Percentiles rank a stretch among this genome's conserved stretches.
Conservation (phyloP, 1,140 invertebrate species). For the Drosophila teissieri region DNA sequence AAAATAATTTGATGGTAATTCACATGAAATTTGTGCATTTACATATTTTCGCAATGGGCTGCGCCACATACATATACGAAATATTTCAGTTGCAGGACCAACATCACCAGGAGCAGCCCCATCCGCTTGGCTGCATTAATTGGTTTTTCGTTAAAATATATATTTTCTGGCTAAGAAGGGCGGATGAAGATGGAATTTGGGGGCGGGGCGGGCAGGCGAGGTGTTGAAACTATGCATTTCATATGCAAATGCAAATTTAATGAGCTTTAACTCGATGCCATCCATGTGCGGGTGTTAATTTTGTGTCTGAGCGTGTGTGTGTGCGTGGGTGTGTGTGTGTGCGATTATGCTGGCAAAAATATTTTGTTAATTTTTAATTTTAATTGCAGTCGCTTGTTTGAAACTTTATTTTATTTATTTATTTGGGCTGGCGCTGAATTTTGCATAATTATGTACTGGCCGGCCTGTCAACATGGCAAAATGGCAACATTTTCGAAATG, state of each 20-base stretch:
- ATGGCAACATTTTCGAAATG: constrained; percentile 52
- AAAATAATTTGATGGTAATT: constrained; percentile 62
- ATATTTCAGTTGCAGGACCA: constrained; percentile 49
- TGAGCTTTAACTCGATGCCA: constrained; percentile 69
- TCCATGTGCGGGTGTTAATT: constrained; percentile 53
- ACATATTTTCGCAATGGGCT: constrained; percentile 27
- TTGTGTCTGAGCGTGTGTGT: constrained; percentile 4
- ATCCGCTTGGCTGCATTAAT: constrained; percentile 63
- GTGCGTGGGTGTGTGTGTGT: constrained; percentile 6
- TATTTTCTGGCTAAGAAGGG: constrained; percentile 17
- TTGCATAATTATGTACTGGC: constrained; percentile 71
- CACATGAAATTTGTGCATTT: constrained; percentile 52
- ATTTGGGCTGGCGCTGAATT: constrained; percentile 41
- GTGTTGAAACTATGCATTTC: constrained; percentile 73
- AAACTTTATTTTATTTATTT: constrained; percentile 44
- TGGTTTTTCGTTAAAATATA: constrained; percentile 60
- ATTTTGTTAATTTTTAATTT: constrained; percentile 82
- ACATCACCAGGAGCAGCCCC: constrained; percentile 4
- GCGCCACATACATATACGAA: not conserved
- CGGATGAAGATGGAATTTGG: not conserved
- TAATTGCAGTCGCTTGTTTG: constrained; percentile 75
- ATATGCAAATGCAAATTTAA: constrained; percentile 79
- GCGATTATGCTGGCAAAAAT: constrained; percentile 47
- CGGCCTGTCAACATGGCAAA: constrained; percentile 50
- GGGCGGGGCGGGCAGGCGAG: not conserved